Evolutionary conservation across 2,888 invertebrate genomes (phyloP).

Genomic region (Sarcophaga variegata): DNA sequence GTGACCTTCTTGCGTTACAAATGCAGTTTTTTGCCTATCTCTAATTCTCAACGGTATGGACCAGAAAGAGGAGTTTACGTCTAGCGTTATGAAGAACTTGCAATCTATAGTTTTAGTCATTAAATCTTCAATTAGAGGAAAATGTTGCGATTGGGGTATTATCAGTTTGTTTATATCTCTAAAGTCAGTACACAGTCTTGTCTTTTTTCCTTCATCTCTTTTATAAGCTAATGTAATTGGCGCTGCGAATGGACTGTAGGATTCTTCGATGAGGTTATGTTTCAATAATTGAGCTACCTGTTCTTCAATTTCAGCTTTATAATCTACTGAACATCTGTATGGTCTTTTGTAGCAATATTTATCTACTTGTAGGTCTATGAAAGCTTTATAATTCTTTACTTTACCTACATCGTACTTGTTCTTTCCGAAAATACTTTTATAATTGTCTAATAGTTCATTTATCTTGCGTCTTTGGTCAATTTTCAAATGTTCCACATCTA

Average conservation of each 20-base stretch:
- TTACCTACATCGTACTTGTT: conserved; percentile 72
- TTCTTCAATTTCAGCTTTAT: conserved; percentile 67
- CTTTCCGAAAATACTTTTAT: conserved; percentile 71
- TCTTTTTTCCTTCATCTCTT: conserved; percentile 70
- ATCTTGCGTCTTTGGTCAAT: background rate
- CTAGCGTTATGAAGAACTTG: conserved; percentile 3
- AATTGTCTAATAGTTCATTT: conserved; percentile 69
- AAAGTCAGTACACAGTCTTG: conserved; percentile 66
- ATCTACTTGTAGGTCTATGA: conserved; percentile 59
- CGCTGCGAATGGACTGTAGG: conserved; percentile 69
- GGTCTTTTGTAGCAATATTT: conserved; percentile 42
- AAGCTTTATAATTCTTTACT: conserved; percentile 72
- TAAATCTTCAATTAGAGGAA: conserved; percentile 66
- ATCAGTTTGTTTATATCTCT: conserved; percentile 68
- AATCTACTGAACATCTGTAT: conserved; percentile 67
- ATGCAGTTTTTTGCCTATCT: conserved; percentile 29
- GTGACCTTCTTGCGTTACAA: conserved; percentile 66
- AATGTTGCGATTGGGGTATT: conserved; percentile 68
- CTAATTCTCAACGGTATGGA: conserved; percentile 54
- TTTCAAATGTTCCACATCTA: background rate
- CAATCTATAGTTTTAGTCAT: conserved; percentile 64
- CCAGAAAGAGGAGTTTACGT: no score
- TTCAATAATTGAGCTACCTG: conserved; percentile 63
- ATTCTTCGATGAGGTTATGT: conserved; percentile 65
- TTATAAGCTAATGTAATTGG: conserved; percentile 70